Conservation (phyloP, 2,888 invertebrate genomes). For the Chloroclystis v-ata region DNA sequence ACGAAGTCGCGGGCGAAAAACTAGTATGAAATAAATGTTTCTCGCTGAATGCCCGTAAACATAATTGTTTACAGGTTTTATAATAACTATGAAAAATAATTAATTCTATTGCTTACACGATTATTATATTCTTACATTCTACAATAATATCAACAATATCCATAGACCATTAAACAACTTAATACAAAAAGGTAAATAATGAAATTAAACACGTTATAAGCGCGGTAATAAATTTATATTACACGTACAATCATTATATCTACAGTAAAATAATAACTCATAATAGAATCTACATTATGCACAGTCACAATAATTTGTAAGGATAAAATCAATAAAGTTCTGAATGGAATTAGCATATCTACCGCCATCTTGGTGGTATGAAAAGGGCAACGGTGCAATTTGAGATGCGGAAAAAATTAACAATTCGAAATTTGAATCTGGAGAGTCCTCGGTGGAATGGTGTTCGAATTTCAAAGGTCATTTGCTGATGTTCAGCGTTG, state of each 20-base stretch:
- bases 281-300: slow-evolving; percentile 25
- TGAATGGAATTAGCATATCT: slow-evolving; percentile 30
- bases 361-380: slow-evolving; percentile 28
- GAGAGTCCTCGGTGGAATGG: slow-evolving; percentile 14
- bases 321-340: slow-evolving; percentile 27
- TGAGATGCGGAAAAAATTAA: slow-evolving; percentile 30
- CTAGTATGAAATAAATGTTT: no score
- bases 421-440: slow-evolving; percentile 30
- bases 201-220: no score
- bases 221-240: not conserved
- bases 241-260: not conserved
- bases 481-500: not conserved
- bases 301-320: slow-evolving; percentile 26
- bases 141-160: no score
- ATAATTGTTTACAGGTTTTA: no score
- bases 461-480: slow-evolving; percentile 11
- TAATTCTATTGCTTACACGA: no score
- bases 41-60: no score
- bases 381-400: slow-evolving; percentile 26
- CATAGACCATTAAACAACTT: no score
- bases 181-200: no score
- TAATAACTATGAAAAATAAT: no score
- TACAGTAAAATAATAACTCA: not conserved
- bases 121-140: no score
- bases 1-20: no score